Evolutionary conservation across 2,113 vertebrate species (phyloP).

Genomic region (Cyanistes caeruleus): DNA sequence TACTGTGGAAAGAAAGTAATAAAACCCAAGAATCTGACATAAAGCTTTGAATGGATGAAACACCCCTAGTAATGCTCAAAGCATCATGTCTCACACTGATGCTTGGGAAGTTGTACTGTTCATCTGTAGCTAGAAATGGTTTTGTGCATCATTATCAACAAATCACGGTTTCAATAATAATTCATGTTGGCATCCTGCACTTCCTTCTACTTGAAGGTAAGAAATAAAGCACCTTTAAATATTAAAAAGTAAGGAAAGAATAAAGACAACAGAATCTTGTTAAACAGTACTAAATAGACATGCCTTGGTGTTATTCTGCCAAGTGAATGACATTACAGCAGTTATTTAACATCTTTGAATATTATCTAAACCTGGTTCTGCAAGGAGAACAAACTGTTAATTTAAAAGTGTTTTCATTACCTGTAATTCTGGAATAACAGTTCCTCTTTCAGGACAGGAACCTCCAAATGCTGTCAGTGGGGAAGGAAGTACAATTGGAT

Average conservation of each 20-base stretch:
- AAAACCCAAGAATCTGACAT: not conserved
- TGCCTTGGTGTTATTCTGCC: not conserved
- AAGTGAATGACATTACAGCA: not conserved
- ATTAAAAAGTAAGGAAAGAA: not conserved
- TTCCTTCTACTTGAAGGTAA: not conserved
- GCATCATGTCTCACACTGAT: not conserved
- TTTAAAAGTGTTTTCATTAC: slow-evolving; percentile 61
- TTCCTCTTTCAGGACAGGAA: slow-evolving; percentile 90
- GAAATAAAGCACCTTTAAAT: not conserved
- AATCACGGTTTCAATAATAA: not conserved
- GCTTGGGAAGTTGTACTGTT: not conserved
- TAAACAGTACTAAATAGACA: not conserved
- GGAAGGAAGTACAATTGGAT: slow-evolving; percentile 92
- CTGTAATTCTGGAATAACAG: slow-evolving; percentile 92
- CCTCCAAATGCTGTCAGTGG: slow-evolving; percentile 91
- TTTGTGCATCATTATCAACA: not conserved
- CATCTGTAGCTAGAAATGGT: not conserved
- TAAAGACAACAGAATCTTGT: not conserved
- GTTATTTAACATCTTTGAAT: not conserved
- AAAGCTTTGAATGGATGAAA: not conserved
- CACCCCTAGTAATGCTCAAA: not conserved
- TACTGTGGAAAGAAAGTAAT: not conserved
- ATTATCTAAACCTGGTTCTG: not conserved
- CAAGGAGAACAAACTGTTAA: not conserved
- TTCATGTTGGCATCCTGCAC: not conserved